Evolutionary conservation across 2,797 vertebrate species (phyloP).

Genomic region (Danio jaintianensis): DNA sequence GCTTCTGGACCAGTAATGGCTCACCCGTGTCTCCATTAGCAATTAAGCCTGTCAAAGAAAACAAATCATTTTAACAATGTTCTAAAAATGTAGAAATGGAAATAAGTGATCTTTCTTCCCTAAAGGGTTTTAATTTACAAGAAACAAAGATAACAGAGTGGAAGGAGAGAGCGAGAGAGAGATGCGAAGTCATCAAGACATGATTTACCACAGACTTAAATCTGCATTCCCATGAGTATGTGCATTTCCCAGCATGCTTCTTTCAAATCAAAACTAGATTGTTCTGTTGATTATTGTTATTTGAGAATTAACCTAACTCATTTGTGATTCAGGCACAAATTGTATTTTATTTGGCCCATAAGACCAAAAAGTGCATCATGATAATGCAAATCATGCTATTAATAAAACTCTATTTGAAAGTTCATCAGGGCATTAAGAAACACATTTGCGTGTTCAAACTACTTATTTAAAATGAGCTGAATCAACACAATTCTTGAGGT

Average conservation of each 20-base stretch:
- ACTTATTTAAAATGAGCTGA: too few species aligned
- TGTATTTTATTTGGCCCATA: too few species aligned
- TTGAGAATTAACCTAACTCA: too few species aligned
- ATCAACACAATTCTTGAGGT: too few species aligned
- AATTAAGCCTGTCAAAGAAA: constrained; percentile 25
- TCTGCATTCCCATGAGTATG: neutral
- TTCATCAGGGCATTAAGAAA: too few species aligned
- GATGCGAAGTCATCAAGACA: neutral
- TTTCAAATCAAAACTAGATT: neutral
- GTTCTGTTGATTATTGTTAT: neutral
- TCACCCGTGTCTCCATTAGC: neutral
- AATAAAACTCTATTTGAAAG: too few species aligned
- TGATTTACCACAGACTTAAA: neutral
- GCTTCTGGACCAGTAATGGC: neutral
- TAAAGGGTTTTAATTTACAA: neutral
- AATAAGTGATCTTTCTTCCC: neutral
- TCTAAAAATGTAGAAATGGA: neutral
- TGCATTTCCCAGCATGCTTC: neutral
- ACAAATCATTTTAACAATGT: neutral
- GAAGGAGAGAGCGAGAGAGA: neutral
- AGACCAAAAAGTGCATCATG: too few species aligned
- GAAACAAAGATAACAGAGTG: neutral
- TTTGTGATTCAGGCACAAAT: neutral
- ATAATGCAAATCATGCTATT: too few species aligned
- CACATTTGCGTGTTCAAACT: too few species aligned